Evolutionary conservation across 2,797 vertebrate species (phyloP), one percentile per base, ranked within the genome.

Genomic region (Hyperoplus lanceolatus): DNA sequence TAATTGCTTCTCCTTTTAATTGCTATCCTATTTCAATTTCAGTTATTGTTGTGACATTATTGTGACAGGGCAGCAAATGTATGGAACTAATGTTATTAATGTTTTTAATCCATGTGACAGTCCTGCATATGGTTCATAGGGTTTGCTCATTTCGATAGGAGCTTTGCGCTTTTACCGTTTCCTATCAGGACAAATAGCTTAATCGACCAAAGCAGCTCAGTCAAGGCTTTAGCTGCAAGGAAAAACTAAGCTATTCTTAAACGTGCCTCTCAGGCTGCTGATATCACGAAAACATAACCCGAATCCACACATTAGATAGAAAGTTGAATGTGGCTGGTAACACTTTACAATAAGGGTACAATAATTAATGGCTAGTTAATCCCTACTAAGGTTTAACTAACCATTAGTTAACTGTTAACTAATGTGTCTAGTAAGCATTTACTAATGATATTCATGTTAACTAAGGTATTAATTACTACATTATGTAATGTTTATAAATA

Each of bases 191-290:
- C 73, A 89, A 86, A 84, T 55, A 76, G 54, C 38, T 75, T 64
- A 80, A 82, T 89, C 80, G 83, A 82, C 80, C 77, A 87, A 66
- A 64, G 75, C 69, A 70, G 82, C 74, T 79, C 82, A 77, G 70
- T 79, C 84, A 86, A 77, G 84, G 80, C 63, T 79, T 57, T 73
- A 88, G 83, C 87, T 85, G 82, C 69, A 84, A 79, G 81, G 65
- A 51, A 46, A 79, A 75, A 70, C 69, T 41, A 45, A 21, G 67
- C 83, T 93, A 90, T 92, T 85, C 74, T 89, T 87, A 80, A 76
- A 85, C 48, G 4, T 69, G 74, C 78, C 48, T 75, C 39, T 79
- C 54, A 57, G 78, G 82, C 54, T 74, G 60, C 66, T 76, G 79
- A 77, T 77, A 74, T 57, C 53, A 67, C 58, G 66, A 77, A 89